phyloP scores from a whole-genome alignment of 2,888 invertebrate genomes.

The Agrotis exclamationis region DNA sequence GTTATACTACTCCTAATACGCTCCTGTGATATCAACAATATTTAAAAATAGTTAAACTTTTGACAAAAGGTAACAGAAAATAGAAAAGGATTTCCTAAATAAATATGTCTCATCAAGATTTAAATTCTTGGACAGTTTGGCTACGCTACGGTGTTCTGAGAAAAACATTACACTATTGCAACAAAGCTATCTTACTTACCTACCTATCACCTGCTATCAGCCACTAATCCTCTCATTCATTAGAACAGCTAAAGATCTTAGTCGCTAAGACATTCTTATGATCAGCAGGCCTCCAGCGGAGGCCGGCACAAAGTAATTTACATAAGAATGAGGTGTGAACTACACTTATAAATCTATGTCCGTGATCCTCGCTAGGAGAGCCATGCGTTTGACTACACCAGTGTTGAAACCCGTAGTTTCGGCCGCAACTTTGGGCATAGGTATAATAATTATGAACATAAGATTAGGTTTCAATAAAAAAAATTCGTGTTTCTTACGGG shows the following conservation, averaged over 20 bases:
- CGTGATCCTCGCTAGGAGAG: not conserved
- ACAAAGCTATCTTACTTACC: not conserved
- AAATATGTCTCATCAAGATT: not conserved
- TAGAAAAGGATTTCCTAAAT: not conserved
- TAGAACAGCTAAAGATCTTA: conserved; percentile 6
- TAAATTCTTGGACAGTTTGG: too few species aligned
- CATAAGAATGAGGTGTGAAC: conserved; percentile 62
- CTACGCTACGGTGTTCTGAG: not conserved
- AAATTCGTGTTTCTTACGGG: too few species aligned
- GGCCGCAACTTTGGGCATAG: too few species aligned
- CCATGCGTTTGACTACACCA: not conserved
- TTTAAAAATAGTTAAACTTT: too few species aligned
- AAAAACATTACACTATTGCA: not conserved
- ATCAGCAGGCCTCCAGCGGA: conserved; percentile 11
- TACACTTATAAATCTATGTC: conserved; percentile 20
- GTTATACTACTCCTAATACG: not conserved
- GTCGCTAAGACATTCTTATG: conserved; percentile 10
- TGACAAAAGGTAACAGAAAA: too few species aligned
- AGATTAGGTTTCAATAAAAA: too few species aligned
- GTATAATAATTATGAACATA: too few species aligned
- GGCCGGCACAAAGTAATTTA: conserved; percentile 25
- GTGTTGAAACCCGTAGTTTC: too few species aligned
- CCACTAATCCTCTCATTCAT: conserved; percentile 12
- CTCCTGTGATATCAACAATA: too few species aligned
- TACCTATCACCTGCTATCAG: not conserved